Percentiles rank a stretch among this genome's conserved stretches.
These are phyloP conservation scores for Perizoma affinitatum DNA, from an alignment of 2,888 invertebrate species.

Conservation along the genomic window DNA sequence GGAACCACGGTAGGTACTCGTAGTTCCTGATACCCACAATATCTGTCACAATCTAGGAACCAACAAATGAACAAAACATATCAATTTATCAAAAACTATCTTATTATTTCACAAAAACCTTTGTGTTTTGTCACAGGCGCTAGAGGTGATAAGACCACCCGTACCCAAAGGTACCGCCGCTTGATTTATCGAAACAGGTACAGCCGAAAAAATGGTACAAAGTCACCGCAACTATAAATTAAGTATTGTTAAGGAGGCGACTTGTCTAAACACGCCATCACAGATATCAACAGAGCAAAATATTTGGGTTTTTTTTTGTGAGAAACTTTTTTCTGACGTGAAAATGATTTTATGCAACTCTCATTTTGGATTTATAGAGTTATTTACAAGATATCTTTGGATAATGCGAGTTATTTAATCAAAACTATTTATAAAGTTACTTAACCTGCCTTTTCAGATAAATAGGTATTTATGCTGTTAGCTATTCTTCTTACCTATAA, in stretches of 20 bases:
- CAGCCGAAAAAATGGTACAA: conserved; percentile 25
- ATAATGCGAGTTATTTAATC: background rate
- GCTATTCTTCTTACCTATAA: too few species aligned
- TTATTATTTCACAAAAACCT: conserved; percentile 5
- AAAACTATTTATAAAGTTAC: too few species aligned
- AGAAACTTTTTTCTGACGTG: conserved; percentile 17
- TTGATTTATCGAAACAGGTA: conserved; percentile 31
- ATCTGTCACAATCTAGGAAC: conserved; percentile 17
- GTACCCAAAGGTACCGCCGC: conserved; percentile 18
- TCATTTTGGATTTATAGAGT: background rate
- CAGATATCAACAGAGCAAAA: conserved; percentile 24
- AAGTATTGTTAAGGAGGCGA: conserved; percentile 36
- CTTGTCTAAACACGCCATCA: conserved; percentile 37
- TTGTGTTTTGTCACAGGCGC: conserved; percentile 23
- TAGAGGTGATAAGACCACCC: conserved; percentile 28
- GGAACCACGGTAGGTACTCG: too few species aligned
- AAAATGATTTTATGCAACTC: background rate
- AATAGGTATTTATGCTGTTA: too few species aligned
- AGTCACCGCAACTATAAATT: conserved; percentile 40
- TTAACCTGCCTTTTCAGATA: too few species aligned
- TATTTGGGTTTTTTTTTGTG: conserved; percentile 12
- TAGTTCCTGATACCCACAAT: too few species aligned
- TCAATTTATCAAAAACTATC: conserved; percentile 29
- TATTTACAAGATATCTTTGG: background rate
- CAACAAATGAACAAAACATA: conserved; percentile 14